A percentile compares a stretch with the other conserved stretches of the same genome.
phyloP scores from a whole-genome alignment of 2,113 vertebrate genomes.

The Siphamia tubifer region DNA sequence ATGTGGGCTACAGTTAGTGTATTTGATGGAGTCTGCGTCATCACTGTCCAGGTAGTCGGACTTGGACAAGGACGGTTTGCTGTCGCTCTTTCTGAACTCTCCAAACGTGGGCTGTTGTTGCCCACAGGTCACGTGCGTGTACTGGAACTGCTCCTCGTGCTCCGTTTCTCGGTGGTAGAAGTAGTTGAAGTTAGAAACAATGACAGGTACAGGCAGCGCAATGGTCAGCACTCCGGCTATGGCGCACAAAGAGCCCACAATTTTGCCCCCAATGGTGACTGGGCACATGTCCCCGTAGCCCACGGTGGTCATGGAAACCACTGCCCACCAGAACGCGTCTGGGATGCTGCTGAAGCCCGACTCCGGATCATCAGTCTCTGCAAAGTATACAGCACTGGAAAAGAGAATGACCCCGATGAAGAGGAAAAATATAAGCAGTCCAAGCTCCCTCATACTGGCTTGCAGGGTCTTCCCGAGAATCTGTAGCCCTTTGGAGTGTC shows the following conservation, averaged over 20 bases:
- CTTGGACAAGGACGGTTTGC: constrained; percentile 85
- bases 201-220: constrained; percentile 91
- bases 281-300: constrained; percentile 97
- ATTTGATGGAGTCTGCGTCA: constrained; percentile 83
- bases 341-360: constrained; percentile 93
- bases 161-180: constrained; percentile 97
- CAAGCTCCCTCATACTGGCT: constrained; percentile 94
- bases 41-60: constrained; percentile 85
- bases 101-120: constrained; percentile 84
- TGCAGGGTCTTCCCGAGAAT: constrained; percentile 92
- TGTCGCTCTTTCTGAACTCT: constrained; percentile 83
- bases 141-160: constrained; percentile 91
- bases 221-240: constrained; percentile 94
- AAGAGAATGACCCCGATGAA: constrained; percentile 95
- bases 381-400: constrained; percentile 97
- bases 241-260: constrained; percentile 93
- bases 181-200: constrained; percentile 98
- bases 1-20: constrained; percentile 87
- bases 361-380: constrained; percentile 90
- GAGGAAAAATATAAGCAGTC: constrained; percentile 94
- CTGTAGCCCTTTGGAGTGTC: constrained; percentile 95
- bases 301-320: constrained; percentile 96
- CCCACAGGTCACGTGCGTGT: constrained; percentile 92
- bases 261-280: constrained; percentile 94
- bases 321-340: constrained; percentile 97